Conservation (phyloP, 2,113 vertebrate species). For the Tretioscincus oriximinensis region DNA sequence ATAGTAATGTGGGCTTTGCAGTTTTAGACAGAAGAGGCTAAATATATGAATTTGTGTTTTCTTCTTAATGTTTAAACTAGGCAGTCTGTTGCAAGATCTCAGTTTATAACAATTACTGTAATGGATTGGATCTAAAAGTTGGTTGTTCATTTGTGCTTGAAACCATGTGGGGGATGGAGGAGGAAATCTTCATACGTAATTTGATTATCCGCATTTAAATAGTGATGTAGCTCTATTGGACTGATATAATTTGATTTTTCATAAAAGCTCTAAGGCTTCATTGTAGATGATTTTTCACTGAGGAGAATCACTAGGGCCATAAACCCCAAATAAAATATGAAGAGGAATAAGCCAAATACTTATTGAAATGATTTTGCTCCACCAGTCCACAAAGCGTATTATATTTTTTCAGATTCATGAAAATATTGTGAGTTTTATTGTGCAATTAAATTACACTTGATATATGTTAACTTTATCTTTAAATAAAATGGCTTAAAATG, state of each 20-base stretch:
- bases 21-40: background rate
- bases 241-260: background rate
- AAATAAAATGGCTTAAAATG: constrained; percentile 39
- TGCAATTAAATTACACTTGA: constrained; percentile 57
- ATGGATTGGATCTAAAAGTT: background rate
- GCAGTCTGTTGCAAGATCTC: background rate
- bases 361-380: constrained; percentile 49
- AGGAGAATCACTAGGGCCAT: constrained; percentile 5
- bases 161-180: background rate
- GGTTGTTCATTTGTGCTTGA: background rate
- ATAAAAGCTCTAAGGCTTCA: background rate
- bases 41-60: background rate
- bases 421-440: constrained; percentile 55
- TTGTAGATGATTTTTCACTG: constrained; percentile 22
- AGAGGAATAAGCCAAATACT: constrained; percentile 5
- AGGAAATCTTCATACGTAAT: background rate
- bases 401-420: constrained; percentile 48
- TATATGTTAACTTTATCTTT: constrained; percentile 45
- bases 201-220: background rate
- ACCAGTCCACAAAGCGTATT: constrained; percentile 41
- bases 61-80: background rate
- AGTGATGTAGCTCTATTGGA: constrained; percentile 13
- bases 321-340: constrained; percentile 52
- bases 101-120: background rate
- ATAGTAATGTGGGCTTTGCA: background rate